These are phyloP conservation scores for Hydractinia symbiolongicarpus DNA, from an alignment of 30 jellyfish, hydroid and myxozoan species.

Conservation along the genomic window DNA sequence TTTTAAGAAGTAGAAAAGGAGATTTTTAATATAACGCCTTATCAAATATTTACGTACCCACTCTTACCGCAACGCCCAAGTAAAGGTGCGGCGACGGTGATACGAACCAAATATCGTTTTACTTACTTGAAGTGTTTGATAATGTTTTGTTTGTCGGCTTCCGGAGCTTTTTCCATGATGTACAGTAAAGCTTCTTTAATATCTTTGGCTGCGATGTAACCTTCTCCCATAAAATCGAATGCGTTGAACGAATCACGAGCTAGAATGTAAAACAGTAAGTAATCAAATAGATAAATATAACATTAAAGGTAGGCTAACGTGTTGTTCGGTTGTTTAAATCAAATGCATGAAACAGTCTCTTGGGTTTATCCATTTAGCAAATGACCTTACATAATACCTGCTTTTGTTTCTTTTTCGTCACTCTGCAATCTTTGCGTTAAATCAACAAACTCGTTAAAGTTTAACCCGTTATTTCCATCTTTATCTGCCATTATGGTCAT, in stretches of 20 bases:
- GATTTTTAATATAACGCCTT: not conserved
- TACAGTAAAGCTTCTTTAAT: slow-evolving; percentile 27
- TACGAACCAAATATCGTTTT: too few species aligned
- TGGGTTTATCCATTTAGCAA: too few species aligned
- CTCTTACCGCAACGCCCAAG: too few species aligned
- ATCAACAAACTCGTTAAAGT: slow-evolving; percentile 29
- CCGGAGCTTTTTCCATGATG: slow-evolving; percentile 43
- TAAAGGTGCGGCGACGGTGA: too few species aligned
- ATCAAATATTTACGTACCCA: not conserved
- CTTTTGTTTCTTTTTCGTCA: slow-evolving; percentile 8
- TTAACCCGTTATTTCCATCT: slow-evolving; percentile 20
- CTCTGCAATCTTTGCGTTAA: slow-evolving; percentile 14
- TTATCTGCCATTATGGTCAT: slow-evolving; percentile 25
- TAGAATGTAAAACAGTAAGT: not conserved
- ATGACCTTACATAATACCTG: not conserved
- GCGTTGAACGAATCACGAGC: slow-evolving; percentile 39
- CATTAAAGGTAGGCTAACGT: too few species aligned
- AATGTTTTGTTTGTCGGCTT: slow-evolving; percentile 17
- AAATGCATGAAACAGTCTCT: too few species aligned
- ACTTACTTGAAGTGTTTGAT: slow-evolving; percentile 23
- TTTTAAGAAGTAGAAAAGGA: too few species aligned
- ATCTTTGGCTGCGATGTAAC: slow-evolving; percentile 39
- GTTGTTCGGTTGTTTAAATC: too few species aligned
- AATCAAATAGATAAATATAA: not conserved
- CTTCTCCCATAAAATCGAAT: slow-evolving; percentile 40